A percentile compares a stretch with the other conserved stretches of the same genome.
These are phyloP conservation scores for Saturnia japonica DNA, from an alignment of 2,888 invertebrate species.

Conservation along the genomic window DNA sequence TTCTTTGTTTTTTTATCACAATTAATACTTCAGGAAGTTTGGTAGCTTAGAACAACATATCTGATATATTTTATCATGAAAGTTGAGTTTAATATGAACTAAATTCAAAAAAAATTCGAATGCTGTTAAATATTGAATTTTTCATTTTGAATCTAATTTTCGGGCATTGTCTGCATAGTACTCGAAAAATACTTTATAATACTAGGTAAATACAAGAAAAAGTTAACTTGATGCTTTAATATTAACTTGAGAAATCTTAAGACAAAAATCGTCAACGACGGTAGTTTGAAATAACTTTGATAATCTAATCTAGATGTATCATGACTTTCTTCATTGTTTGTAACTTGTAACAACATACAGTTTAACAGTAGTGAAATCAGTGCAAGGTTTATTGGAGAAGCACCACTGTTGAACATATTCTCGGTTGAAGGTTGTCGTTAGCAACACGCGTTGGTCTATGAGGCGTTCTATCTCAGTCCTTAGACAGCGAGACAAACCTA, in stretches of 20 bases:
- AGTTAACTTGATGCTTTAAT: slow-evolving; percentile 8
- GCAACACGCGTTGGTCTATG: too few species aligned
- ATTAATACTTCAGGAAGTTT: background rate
- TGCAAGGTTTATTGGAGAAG: too few species aligned
- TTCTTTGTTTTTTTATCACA: background rate
- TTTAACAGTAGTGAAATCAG: background rate
- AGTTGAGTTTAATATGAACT: too few species aligned
- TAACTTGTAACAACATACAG: background rate
- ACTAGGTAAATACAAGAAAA: slow-evolving; percentile 9
- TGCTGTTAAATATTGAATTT: background rate
- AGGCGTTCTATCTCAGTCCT: too few species aligned
- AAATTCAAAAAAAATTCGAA: background rate
- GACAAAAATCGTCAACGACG: background rate
- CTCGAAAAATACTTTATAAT: background rate
- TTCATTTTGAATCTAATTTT: background rate
- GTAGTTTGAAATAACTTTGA: background rate
- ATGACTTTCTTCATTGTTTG: background rate
- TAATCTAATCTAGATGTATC: background rate
- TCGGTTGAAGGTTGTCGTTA: too few species aligned
- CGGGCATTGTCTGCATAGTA: background rate
- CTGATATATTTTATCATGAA: background rate
- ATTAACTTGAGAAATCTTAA: background rate
- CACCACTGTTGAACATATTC: too few species aligned
- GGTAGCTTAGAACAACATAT: background rate
- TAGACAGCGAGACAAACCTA: too few species aligned